Evolutionary conservation across 2,888 invertebrate species (phyloP).

Genomic region (Ligdia adustata): DNA sequence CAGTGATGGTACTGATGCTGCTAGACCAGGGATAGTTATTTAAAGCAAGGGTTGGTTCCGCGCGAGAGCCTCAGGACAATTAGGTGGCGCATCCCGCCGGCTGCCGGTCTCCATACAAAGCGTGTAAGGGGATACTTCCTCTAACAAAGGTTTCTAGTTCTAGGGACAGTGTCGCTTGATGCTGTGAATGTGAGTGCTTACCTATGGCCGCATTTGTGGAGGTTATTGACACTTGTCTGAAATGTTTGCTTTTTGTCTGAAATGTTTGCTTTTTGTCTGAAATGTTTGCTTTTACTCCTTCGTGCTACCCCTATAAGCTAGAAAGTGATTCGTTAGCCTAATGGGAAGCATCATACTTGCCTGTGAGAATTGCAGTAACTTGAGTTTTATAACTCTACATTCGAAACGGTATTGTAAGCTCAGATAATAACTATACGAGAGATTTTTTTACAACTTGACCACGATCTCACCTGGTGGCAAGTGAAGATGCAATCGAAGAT

Average conservation of each 20-base stretch:
- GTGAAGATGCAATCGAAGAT: too few species aligned
- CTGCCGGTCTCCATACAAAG: constrained; percentile 67
- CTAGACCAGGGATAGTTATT: constrained; percentile 63
- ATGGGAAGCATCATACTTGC: too few species aligned
- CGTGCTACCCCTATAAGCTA: too few species aligned
- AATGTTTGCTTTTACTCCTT: constrained; percentile 2
- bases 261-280: constrained; percentile 6
- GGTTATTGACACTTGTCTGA: constrained; percentile 21
- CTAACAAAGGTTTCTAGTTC: constrained; percentile 69
- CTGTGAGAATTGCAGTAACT: too few species aligned
- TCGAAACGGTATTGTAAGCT: too few species aligned
- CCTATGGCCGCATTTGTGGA: constrained; percentile 38
- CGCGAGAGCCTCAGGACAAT: constrained; percentile 69
- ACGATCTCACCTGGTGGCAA: too few species aligned
- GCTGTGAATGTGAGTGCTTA: constrained; percentile 47
- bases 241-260: constrained; percentile 6
- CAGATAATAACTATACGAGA: too few species aligned
- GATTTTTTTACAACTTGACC: too few species aligned
- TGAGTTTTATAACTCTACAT: too few species aligned
- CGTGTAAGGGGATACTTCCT: constrained; percentile 80
- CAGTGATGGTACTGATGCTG: constrained; percentile 61
- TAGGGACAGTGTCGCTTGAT: constrained; percentile 58
- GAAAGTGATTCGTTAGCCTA: too few species aligned
- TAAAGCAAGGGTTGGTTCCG: constrained; percentile 71
- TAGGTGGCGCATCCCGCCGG: constrained; percentile 67